Conservation (phyloP, 2,888 invertebrate species). For the Caenorhabditis sp. region DNA sequence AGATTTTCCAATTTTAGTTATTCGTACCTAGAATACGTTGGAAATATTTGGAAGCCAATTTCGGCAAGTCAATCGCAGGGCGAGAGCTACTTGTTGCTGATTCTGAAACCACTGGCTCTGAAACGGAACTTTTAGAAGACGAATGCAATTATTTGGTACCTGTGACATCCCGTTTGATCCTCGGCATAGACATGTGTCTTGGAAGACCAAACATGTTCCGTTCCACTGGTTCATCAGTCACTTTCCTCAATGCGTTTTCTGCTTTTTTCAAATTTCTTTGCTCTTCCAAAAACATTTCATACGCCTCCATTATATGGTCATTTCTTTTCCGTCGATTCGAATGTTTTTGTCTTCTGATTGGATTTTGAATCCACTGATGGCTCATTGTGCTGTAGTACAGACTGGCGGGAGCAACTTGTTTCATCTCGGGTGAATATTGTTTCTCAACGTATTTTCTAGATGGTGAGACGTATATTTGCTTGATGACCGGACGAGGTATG, state of each 20-base stretch:
- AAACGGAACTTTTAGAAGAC: not conserved
- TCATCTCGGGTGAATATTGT: not conserved
- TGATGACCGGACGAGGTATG: slow-evolving; percentile 28
- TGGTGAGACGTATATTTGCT: slow-evolving; percentile 57
- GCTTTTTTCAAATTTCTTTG: slow-evolving; percentile 61
- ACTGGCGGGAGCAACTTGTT: not conserved
- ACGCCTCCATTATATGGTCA: slow-evolving; percentile 64
- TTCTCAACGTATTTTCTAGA: slow-evolving; percentile 43
- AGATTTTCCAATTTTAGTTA: not conserved
- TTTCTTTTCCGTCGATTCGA: slow-evolving; percentile 27
- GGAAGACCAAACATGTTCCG: slow-evolving; percentile 60
- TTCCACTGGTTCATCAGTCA: slow-evolving; percentile 21
- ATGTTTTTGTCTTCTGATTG: slow-evolving; percentile 56
- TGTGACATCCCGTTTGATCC: slow-evolving; percentile 21
- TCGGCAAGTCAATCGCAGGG: slow-evolving; percentile 31
- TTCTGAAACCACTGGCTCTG: not conserved
- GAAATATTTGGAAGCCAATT: slow-evolving; percentile 58
- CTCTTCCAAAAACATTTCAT: slow-evolving; percentile 66
- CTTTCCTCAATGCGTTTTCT: slow-evolving; percentile 37
- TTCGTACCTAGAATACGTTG: slow-evolving; percentile 29
- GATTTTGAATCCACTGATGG: slow-evolving; percentile 63
- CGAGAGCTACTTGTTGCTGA: not conserved
- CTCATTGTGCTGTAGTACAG: slow-evolving; percentile 51
- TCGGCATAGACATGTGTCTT: slow-evolving; percentile 39
- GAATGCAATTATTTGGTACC: not conserved